A percentile compares a stretch with the other conserved stretches of the same genome.
phyloP scores from a whole-genome alignment of 2,797 vertebrate genomes.

The Tadarida brasiliensis region DNA sequence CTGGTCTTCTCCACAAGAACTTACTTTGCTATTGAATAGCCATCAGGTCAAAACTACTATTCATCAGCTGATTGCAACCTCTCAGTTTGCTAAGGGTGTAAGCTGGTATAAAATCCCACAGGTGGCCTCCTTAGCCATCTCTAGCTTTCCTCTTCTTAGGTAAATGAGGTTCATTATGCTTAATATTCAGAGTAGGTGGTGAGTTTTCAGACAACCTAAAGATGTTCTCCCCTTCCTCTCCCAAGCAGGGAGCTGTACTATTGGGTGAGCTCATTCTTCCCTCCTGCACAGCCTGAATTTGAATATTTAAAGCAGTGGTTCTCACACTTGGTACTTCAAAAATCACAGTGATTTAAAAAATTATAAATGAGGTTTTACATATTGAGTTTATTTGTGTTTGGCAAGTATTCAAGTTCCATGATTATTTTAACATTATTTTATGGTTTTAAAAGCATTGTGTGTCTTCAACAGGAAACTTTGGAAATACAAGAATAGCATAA shows the following conservation, averaged over 20 bases:
- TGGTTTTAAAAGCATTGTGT: neutral
- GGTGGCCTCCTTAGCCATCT: neutral
- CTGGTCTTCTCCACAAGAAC: neutral
- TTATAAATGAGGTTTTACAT: neutral
- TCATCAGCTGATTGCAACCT: neutral
- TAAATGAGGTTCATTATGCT: neutral
- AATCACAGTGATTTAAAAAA: neutral
- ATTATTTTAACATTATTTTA: slow-evolving; percentile 42
- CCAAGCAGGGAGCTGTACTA: neutral
- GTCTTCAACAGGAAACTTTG: neutral
- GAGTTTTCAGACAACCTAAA: neutral
- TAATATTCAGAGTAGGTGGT: neutral
- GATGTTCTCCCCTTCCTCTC: neutral
- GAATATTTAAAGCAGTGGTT: neutral
- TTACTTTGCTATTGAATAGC: neutral
- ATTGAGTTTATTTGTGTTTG: neutral
- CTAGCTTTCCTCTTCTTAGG: neutral
- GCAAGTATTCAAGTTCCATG: neutral
- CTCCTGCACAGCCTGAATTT: neutral
- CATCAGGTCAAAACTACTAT: neutral
- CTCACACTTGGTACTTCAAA: neutral
- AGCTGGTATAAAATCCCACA: neutral
- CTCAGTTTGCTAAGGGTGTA: neutral
- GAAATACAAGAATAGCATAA: neutral
- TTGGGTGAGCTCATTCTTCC: neutral